These are phyloP conservation scores for Quadriops clusia DNA, from an alignment of 2,888 invertebrate species.

Conservation along the genomic window DNA sequence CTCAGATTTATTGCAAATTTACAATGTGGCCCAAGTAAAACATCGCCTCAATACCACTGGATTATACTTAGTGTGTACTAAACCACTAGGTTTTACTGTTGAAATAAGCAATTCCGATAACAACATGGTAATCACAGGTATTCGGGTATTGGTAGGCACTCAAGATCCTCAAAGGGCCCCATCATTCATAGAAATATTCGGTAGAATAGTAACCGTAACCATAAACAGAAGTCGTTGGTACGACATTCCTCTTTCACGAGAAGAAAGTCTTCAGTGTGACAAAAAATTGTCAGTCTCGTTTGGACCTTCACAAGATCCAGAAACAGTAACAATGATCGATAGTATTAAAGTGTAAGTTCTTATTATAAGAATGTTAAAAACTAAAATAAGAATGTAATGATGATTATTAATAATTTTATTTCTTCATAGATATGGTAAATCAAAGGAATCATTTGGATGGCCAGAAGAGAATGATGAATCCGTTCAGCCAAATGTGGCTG, in stretches of 20 bases:
- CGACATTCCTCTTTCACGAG: conserved; percentile 86
- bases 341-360: conserved; percentile 70
- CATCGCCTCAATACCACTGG: conserved; percentile 76
- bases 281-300: conserved; percentile 77
- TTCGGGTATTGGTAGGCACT: conserved; percentile 70
- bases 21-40: conserved; percentile 87
- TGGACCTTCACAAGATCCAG: conserved; percentile 75
- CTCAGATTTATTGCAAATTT: conserved; percentile 86
- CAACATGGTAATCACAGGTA: conserved; percentile 70
- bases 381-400: conserved; percentile 7
- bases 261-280: conserved; percentile 86
- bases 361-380: conserved; percentile 4
- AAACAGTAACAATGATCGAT: conserved; percentile 86
- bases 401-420: too few species aligned
- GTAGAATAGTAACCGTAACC: conserved; percentile 59
- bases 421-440: conserved; percentile 68
- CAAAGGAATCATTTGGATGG: conserved; percentile 94
- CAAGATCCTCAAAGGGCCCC: conserved; percentile 72
- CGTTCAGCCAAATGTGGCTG: conserved; percentile 23
- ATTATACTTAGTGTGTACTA: conserved; percentile 87
- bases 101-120: conserved; percentile 81
- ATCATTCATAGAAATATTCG: conserved; percentile 62
- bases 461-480: conserved; percentile 86
- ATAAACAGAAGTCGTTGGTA: conserved; percentile 81
- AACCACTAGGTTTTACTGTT: conserved; percentile 77